Conservation (phyloP, 2,113 vertebrate species). For the Aegypius monachus region DNA sequence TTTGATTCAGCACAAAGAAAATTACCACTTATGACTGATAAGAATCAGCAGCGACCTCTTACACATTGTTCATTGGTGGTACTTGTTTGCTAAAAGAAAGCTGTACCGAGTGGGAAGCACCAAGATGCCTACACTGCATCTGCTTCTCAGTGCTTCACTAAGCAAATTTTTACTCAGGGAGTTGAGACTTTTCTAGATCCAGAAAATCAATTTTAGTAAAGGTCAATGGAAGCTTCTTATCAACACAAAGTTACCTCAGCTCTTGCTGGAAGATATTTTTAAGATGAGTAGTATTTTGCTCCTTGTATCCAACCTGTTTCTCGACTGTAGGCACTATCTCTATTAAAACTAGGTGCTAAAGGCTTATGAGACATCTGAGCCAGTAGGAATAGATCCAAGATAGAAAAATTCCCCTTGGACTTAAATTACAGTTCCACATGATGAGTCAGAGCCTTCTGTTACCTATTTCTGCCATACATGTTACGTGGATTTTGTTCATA, state of each 20-base stretch:
- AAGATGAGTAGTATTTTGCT: slow-evolving; percentile 29
- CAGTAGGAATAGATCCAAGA: slow-evolving; percentile 46
- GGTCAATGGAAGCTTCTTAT: slow-evolving; percentile 42
- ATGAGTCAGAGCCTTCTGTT: slow-evolving; percentile 63
- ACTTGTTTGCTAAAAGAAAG: slow-evolving; percentile 32
- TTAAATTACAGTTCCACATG: slow-evolving; percentile 45
- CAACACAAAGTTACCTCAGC: slow-evolving; percentile 18
- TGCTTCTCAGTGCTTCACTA: slow-evolving; percentile 48
- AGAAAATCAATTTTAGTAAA: slow-evolving; percentile 55
- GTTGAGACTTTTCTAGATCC: slow-evolving; percentile 43
- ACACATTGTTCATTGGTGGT: neutral
- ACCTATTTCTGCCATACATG: slow-evolving; percentile 18
- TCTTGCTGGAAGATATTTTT: slow-evolving; percentile 33
- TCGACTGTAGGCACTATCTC: neutral
- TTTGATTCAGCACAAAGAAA: neutral
- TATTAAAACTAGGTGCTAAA: slow-evolving; percentile 53
- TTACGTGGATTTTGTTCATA: neutral
- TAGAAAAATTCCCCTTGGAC: slow-evolving; percentile 35
- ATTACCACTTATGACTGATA: neutral
- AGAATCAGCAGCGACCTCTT: slow-evolving; percentile 8
- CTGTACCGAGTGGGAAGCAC: slow-evolving; percentile 47
- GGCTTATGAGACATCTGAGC: slow-evolving; percentile 44
- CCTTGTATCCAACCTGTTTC: slow-evolving; percentile 19
- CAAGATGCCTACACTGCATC: slow-evolving; percentile 57
- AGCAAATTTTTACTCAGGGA: slow-evolving; percentile 22